These are phyloP conservation scores for Eupithecia dodoneata DNA, from an alignment of 2,888 invertebrate species.

Conservation along the genomic window DNA sequence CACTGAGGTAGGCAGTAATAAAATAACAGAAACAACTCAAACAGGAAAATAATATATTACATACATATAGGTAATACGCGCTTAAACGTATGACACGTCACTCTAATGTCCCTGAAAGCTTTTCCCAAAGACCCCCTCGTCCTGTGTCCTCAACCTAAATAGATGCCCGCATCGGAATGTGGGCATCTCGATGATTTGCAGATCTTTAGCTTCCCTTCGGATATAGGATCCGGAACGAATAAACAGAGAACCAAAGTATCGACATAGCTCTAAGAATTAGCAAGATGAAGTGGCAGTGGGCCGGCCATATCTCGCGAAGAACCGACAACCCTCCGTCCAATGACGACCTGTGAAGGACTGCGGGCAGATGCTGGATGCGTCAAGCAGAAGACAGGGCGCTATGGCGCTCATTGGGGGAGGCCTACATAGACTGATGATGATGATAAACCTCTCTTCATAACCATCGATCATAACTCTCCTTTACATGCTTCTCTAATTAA, in stretches of 20 bases:
- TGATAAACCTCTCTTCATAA: conserved; percentile 26
- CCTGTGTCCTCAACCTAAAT: conserved; percentile 5
- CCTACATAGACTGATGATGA: too few relatives aligned
- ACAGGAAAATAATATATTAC: background rate
- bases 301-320: too few relatives aligned
- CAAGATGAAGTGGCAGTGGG: too few relatives aligned
- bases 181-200: conserved; percentile 50
- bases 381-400: too few relatives aligned
- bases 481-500: conserved; percentile 49
- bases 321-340: too few relatives aligned
- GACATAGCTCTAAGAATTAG: too few relatives aligned
- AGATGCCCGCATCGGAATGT: background rate
- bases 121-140: background rate
- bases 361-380: too few relatives aligned
- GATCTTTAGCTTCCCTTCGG: conserved; percentile 41
- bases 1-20: too few relatives aligned
- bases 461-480: conserved; percentile 49
- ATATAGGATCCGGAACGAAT: too few relatives aligned
- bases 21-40: background rate
- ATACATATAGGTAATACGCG: background rate
- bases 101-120: background rate
- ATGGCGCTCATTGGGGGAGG: too few relatives aligned
- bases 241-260: too few relatives aligned
- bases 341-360: too few relatives aligned
- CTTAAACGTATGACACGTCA: background rate